Percentiles rank a stretch among this genome's conserved stretches.
Evolutionary conservation across 2,797 vertebrate genomes (phyloP).

Genomic region (Myotis findleyi): DNA sequence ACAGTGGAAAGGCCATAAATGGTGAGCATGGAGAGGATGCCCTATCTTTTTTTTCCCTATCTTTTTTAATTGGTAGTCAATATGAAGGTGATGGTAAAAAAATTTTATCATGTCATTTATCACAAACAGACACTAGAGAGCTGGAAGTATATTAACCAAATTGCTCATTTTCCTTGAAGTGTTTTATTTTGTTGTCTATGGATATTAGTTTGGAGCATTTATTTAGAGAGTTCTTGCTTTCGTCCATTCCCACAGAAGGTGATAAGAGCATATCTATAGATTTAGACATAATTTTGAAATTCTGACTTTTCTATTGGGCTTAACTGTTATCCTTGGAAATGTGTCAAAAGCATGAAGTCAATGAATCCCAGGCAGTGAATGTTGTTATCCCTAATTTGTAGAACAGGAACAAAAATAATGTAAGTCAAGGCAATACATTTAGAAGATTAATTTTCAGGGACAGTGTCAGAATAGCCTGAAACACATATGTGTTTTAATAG

Average conservation of each 20-base stretch:
- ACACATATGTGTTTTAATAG: not conserved
- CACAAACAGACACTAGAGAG: not conserved
- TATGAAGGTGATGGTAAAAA: not conserved
- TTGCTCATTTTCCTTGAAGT: slow-evolving; percentile 5
- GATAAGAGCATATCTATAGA: not conserved
- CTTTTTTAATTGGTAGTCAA: slow-evolving; percentile 59
- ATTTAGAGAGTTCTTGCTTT: slow-evolving; percentile 1
- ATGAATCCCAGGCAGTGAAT: not conserved
- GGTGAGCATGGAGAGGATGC: not conserved
- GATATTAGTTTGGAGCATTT: slow-evolving; percentile 44
- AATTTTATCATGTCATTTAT: slow-evolving; percentile 47
- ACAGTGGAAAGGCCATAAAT: not conserved
- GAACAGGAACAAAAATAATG: not conserved
- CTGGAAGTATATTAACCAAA: slow-evolving; percentile 8
- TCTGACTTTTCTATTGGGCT: slow-evolving; percentile 20
- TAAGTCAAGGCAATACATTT: not conserved
- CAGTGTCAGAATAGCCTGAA: slow-evolving; percentile 4
- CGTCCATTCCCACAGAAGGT: not conserved
- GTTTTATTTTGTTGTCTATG: slow-evolving; percentile 53
- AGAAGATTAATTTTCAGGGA: slow-evolving; percentile 15
- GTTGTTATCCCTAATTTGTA: slow-evolving; percentile 23
- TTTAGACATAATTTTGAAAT: slow-evolving; percentile 38
- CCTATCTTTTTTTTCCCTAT: not conserved
- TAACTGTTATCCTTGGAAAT: not conserved
- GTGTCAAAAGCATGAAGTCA: not conserved